Percentiles rank a stretch among this genome's conserved stretches.
Evolutionary conservation across 2,113 vertebrate genomes (phyloP).

Genomic region (Paracanthobrama guichenoti): DNA sequence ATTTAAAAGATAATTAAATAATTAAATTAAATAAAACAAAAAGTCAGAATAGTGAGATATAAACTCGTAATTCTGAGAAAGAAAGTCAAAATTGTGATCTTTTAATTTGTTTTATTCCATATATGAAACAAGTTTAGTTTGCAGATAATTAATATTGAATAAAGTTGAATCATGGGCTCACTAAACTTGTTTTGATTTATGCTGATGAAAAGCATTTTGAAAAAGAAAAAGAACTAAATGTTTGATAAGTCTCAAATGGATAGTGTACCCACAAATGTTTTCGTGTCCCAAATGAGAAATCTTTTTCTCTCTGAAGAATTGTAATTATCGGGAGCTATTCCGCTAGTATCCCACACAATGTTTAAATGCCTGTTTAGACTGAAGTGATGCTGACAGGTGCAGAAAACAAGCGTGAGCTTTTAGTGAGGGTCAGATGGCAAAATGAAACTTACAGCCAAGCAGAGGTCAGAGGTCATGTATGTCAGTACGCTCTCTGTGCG

Average conservation of each 20-base stretch:
- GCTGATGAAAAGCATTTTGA: background rate
- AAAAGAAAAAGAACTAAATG: background rate
- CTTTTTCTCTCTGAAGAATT: background rate
- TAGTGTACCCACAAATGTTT: background rate
- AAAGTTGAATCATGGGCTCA: background rate
- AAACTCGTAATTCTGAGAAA: no score
- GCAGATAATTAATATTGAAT: background rate
- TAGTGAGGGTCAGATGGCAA: background rate
- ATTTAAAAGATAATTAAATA: no score
- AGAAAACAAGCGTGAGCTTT: no score
- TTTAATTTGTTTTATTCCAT: no score
- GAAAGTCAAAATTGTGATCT: no score
- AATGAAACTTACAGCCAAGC: background rate
- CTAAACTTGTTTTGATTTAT: background rate
- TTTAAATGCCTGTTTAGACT: background rate
- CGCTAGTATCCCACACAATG: background rate
- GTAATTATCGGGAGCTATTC: background rate
- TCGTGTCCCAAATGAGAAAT: background rate
- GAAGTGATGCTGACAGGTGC: no score
- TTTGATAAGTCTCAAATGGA: background rate
- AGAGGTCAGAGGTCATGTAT: background rate
- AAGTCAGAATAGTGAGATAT: no score
- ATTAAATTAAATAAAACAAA: no score
- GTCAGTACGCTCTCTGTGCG: constrained; percentile 40
- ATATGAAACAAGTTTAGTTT: background rate